A percentile compares a stretch with the other conserved stretches of the same genome.
These are phyloP conservation scores for Chloroclystis v-ata DNA, from an alignment of 2,888 invertebrate genomes.

Conservation along the genomic window DNA sequence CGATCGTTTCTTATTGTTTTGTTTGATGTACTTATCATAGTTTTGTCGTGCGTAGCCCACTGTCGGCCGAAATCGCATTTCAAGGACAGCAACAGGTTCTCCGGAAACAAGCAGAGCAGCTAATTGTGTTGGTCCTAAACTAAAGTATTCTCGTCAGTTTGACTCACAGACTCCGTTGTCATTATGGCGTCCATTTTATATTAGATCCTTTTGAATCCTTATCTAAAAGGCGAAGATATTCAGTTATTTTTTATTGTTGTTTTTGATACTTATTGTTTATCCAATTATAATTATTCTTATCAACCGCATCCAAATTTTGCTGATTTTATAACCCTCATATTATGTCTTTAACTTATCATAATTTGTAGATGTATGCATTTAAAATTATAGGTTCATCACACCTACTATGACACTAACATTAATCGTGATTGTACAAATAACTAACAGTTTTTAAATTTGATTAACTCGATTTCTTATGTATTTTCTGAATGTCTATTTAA, in stretches of 20 bases:
- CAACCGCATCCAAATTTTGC: no score
- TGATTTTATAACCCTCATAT: no score
- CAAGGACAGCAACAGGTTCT: constrained; percentile 23
- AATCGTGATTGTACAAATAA: not conserved
- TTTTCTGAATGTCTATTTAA: not conserved
- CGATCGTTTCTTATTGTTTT: constrained; percentile 6
- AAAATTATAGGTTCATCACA: not conserved
- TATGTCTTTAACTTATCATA: no score
- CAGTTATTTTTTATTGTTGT: not conserved
- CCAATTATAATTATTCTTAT: no score
- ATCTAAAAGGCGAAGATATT: not conserved
- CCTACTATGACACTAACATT: not conserved
- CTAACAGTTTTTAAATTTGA: not conserved
- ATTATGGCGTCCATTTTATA: not conserved
- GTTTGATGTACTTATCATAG: constrained; percentile 9
- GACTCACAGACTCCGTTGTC: constrained; percentile 8
- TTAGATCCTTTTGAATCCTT: not conserved
- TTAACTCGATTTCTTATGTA: no score
- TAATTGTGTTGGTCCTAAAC: constrained; percentile 18
- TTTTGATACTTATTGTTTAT: not conserved
- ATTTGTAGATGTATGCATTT: not conserved
- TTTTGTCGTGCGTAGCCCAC: constrained; percentile 16
- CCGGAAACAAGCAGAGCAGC: constrained; percentile 22
- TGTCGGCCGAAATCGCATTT: constrained; percentile 16
- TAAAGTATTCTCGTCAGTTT: constrained; percentile 12